Evolutionary conservation across 2,888 invertebrate genomes (phyloP).

Genomic region (Drosophila kambysellisi): DNA sequence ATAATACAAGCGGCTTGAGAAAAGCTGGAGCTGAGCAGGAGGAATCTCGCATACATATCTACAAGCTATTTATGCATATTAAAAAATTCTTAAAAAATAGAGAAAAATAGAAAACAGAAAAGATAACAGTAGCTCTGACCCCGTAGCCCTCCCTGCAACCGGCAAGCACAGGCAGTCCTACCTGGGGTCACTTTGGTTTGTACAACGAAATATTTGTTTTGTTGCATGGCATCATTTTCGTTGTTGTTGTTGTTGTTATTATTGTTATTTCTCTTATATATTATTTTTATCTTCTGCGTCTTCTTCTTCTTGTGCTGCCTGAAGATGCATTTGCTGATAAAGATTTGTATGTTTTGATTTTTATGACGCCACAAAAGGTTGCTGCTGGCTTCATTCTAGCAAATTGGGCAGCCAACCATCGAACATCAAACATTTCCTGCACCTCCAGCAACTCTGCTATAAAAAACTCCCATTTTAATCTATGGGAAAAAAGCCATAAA

Average conservation of each 20-base stretch:
- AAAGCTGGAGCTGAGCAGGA: conserved; percentile 20
- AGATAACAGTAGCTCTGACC: conserved; percentile 74
- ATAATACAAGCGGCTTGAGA: conserved; percentile 25
- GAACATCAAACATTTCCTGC: conserved; percentile 14
- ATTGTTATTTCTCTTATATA: neutral
- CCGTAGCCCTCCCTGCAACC: conserved; percentile 1
- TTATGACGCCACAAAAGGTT: conserved; percentile 73
- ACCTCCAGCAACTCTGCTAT: conserved; percentile 24
- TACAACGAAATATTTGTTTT: conserved; percentile 45
- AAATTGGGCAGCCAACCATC: conserved; percentile 48
- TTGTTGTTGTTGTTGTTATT: conserved; percentile 7
- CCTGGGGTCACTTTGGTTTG: conserved; percentile 31
- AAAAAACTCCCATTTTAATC: conserved; percentile 67
- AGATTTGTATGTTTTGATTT: conserved; percentile 76
- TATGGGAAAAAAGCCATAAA: conserved; percentile 59
- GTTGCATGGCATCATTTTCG: conserved; percentile 36
- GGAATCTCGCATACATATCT: conserved; percentile 76
- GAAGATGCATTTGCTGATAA: conserved; percentile 72
- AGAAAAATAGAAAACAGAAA: conserved; percentile 48
- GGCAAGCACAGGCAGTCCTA: conserved; percentile 12
- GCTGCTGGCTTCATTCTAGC: conserved; percentile 44
- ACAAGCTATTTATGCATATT: conserved; percentile 82
- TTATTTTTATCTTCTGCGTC: neutral
- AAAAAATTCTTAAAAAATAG: conserved; percentile 55
- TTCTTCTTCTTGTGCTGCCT: conserved; percentile 6